phyloP scores from a whole-genome alignment of 1,140 invertebrate species.

The Potamilus streckersoni region DNA sequence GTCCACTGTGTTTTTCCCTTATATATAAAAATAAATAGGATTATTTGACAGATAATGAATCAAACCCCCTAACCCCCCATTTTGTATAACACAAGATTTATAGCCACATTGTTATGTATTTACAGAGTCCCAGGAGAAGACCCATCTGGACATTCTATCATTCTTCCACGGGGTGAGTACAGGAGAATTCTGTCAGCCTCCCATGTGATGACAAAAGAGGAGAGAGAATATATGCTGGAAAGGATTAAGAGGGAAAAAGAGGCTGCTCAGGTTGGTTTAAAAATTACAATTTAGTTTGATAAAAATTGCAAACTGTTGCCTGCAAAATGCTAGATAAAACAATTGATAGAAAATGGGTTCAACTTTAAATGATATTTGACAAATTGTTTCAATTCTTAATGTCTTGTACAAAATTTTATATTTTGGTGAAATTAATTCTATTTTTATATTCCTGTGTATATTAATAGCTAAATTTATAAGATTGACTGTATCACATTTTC shows the following conservation, averaged over 20 bases:
- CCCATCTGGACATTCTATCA: slow-evolving; percentile 61
- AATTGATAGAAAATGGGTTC: no score
- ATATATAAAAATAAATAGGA: background rate
- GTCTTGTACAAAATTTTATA: no score
- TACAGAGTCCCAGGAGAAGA: slow-evolving; percentile 64
- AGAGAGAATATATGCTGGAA: slow-evolving; percentile 45
- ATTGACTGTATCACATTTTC: no score
- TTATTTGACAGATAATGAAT: background rate
- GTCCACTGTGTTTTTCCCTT: no score
- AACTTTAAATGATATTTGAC: no score
- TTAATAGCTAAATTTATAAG: no score
- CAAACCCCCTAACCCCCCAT: background rate
- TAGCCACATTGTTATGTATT: slow-evolving; percentile 7
- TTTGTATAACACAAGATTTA: background rate
- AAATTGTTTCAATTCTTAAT: no score
- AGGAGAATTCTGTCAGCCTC: slow-evolving; percentile 54
- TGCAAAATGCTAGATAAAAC: no score
- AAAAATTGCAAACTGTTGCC: no score
- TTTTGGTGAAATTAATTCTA: no score
- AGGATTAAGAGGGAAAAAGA: slow-evolving; percentile 59
- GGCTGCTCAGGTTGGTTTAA: slow-evolving; percentile 44
- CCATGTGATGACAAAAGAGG: slow-evolving; percentile 55
- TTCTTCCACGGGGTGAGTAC: slow-evolving; percentile 56
- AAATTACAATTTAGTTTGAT: no score
- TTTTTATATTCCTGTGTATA: no score